These are phyloP conservation scores for Zaprionus davidi DNA, from an alignment of 1,140 invertebrate genomes.

Conservation along the genomic window DNA sequence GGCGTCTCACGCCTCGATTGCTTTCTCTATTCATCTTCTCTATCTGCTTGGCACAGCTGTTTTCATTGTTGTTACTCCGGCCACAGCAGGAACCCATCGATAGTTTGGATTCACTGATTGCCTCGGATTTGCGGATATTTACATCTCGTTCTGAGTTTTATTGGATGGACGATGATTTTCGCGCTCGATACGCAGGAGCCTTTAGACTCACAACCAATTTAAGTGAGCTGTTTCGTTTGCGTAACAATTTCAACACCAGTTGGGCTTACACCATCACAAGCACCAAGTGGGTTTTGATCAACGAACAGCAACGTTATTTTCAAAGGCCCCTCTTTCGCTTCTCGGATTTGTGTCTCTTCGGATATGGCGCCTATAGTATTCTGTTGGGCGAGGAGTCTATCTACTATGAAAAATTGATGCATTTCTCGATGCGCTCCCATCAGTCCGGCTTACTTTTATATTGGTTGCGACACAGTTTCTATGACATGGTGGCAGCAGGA, in stretches of 20 bases:
- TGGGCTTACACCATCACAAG: conserved; percentile 64
- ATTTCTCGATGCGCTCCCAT: conserved; percentile 10
- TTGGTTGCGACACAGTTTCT: conserved; percentile 51
- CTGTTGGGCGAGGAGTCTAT: conserved; percentile 51
- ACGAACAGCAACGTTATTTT: conserved; percentile 57
- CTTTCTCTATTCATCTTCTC: conserved; percentile 28
- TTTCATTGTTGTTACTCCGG: conserved; percentile 33
- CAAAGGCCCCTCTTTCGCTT: conserved; percentile 43
- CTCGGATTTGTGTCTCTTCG: conserved; percentile 44
- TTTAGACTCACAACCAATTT: conserved; percentile 44
- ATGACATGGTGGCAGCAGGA: conserved; percentile 59
- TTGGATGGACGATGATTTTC: conserved; percentile 33
- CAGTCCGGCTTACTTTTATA: conserved; percentile 38
- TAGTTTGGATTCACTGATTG: conserved; percentile 54
- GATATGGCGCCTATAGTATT: conserved; percentile 9
- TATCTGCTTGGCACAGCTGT: conserved; percentile 49
- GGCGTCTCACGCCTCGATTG: background rate
- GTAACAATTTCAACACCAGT: conserved; percentile 63
- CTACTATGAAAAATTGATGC: conserved; percentile 22
- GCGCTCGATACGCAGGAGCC: conserved; percentile 52
- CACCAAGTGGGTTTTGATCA: conserved; percentile 52
- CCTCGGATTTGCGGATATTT: conserved; percentile 51
- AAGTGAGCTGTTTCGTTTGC: conserved; percentile 23
- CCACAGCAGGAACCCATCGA: conserved; percentile 29
- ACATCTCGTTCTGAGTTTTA: conserved; percentile 50